These are phyloP conservation scores for Morbakka virulenta DNA, from an alignment of 30 jellyfish, hydroid and myxozoan species.

Conservation along the genomic window DNA sequence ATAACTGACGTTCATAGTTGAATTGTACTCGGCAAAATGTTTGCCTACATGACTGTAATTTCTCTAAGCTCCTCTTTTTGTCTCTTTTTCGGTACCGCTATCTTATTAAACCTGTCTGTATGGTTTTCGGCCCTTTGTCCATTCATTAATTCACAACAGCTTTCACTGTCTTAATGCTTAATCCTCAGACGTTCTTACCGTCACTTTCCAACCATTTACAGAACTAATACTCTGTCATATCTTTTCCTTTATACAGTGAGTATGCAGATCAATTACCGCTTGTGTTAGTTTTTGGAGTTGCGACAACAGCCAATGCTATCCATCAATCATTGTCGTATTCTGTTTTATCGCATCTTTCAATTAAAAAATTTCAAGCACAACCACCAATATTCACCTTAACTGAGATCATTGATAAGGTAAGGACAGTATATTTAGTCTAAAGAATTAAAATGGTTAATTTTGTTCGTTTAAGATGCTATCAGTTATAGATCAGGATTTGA, in stretches of 20 bases:
- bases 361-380: constrained; percentile 81
- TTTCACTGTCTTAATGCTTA: too few species aligned
- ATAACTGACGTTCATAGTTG: too few species aligned
- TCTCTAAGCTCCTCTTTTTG: too few species aligned
- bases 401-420: constrained; percentile 79
- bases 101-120: too few species aligned
- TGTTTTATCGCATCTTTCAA: constrained; percentile 63
- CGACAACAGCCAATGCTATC: constrained; percentile 75
- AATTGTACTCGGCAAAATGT: too few species aligned
- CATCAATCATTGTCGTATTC: constrained; percentile 79
- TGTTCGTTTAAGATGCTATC: not conserved
- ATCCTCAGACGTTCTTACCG: too few species aligned
- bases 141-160: not conserved
- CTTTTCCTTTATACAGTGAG: constrained; percentile 21
- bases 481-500: not conserved
- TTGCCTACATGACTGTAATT: too few species aligned
- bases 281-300: constrained; percentile 69
- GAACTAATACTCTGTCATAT: not conserved
- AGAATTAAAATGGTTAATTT: not conserved
- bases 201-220: not conserved
- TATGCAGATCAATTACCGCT: constrained; percentile 64
- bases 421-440: not conserved
- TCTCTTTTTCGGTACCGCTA: too few species aligned
- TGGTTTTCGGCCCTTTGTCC: not conserved
- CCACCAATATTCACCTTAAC: constrained; percentile 76